Evolutionary conservation across 2,113 vertebrate genomes (phyloP).

Genomic region (Chaetops frenatus): DNA sequence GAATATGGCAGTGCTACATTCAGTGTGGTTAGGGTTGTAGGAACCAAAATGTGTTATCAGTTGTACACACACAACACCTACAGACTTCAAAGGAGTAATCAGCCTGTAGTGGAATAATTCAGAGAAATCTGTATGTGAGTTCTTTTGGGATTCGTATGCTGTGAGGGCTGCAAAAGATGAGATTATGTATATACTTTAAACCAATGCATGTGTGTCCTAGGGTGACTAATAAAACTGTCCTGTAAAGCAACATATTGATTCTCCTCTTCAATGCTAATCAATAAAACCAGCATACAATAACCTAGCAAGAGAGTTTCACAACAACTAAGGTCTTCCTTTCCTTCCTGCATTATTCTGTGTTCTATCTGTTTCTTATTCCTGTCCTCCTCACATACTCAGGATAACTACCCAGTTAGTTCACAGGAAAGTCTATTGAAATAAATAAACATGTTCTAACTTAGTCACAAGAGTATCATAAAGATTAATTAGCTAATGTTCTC

Average conservation of each 20-base stretch:
- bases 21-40: neutral
- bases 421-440: neutral
- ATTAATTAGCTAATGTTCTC: neutral
- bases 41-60: neutral
- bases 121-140: neutral
- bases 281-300: neutral
- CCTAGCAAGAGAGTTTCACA: neutral
- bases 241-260: neutral
- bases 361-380: neutral
- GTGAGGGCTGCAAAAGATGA: neutral
- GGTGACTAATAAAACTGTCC: neutral
- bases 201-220: fast-evolving
- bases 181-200: neutral
- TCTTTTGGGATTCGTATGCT: neutral
- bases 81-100: neutral
- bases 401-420: neutral
- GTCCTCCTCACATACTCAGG: neutral
- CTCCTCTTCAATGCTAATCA: neutral
- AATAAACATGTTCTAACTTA: neutral
- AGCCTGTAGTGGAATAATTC: neutral
- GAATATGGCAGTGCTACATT: neutral
- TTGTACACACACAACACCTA: neutral
- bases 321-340: neutral
- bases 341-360: neutral
- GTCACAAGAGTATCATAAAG: neutral